phyloP scores from a whole-genome alignment of 2,797 vertebrate genomes.

The Gephyroberyx darwinii region DNA sequence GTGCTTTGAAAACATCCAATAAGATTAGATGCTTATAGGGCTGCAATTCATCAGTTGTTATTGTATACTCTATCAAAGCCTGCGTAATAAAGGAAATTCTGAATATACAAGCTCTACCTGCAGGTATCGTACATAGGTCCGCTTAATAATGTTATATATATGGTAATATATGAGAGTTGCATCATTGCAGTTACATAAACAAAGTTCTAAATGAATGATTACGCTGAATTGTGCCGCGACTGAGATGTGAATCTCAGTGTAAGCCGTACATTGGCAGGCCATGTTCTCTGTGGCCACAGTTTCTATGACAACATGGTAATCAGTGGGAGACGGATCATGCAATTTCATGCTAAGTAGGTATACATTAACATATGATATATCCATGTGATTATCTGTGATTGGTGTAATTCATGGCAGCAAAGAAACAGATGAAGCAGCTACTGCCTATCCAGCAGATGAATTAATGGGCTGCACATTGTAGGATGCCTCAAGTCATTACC shows the following conservation, averaged over 20 bases:
- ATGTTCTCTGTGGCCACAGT: slow-evolving; percentile 37
- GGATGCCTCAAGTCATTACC: slow-evolving; percentile 1
- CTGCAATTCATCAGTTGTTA: slow-evolving; percentile 45
- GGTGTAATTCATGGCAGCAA: slow-evolving; percentile 8
- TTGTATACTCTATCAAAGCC: slow-evolving; percentile 29
- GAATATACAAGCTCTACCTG: slow-evolving; percentile 13
- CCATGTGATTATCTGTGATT: slow-evolving; percentile 30
- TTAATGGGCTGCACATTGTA: not conserved
- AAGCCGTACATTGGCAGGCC: slow-evolving; percentile 25
- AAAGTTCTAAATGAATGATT: slow-evolving; percentile 41
- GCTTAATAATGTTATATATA: slow-evolving; percentile 19
- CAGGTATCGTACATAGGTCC: not conserved
- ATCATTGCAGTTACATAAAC: slow-evolving; percentile 11
- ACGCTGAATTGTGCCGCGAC: slow-evolving; percentile 12
- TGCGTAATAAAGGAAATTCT: slow-evolving; percentile 33
- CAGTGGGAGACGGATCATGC: slow-evolving; percentile 19
- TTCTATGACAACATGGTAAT: slow-evolving; percentile 67
- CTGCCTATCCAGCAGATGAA: not conserved
- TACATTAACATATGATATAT: slow-evolving; percentile 26
- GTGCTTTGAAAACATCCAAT: slow-evolving; percentile 65
- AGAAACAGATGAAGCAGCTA: not conserved
- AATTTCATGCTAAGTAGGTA: slow-evolving; percentile 36
- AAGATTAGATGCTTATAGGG: slow-evolving; percentile 44
- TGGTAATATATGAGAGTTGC: slow-evolving; percentile 17
- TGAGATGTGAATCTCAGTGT: slow-evolving; percentile 31